phyloP scores from a whole-genome alignment of 2,888 invertebrate genomes.

The Philereme transversata region DNA sequence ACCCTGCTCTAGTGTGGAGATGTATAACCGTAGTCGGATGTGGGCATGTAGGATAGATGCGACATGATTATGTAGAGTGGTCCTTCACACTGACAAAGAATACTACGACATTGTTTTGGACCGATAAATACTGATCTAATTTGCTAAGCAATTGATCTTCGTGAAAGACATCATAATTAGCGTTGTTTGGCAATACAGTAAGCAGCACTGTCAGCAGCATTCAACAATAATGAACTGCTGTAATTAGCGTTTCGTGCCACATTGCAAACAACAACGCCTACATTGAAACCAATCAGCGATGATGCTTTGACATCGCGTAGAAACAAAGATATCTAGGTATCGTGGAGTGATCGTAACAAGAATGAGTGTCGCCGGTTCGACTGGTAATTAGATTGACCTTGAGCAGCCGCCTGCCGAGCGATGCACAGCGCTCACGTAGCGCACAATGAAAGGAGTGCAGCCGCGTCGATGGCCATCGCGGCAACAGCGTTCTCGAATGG shows the following conservation, averaged over 20 bases:
- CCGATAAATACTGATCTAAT: neutral
- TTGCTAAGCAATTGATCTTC: neutral
- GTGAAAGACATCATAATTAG: conserved; percentile 7
- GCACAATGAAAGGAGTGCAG: conserved; percentile 73
- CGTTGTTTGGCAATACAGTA: conserved; percentile 1
- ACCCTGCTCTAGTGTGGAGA: conserved; percentile 58
- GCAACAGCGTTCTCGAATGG: conserved; percentile 70
- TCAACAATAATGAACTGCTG: neutral
- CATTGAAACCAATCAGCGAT: conserved; percentile 26
- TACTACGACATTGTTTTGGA: neutral
- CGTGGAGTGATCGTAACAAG: conserved; percentile 52
- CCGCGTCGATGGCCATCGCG: conserved; percentile 61
- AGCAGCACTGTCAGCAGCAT: conserved; percentile 8
- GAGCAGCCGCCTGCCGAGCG: conserved; percentile 52
- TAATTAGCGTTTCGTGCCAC: conserved; percentile 7
- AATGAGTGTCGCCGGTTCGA: conserved; percentile 63
- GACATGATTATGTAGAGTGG: conserved; percentile 26
- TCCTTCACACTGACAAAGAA: neutral
- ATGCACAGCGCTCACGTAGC: conserved; percentile 51
- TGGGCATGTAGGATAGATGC: conserved; percentile 47
- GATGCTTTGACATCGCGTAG: conserved; percentile 24
- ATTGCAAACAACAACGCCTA: conserved; percentile 10
- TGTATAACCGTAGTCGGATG: conserved; percentile 47
- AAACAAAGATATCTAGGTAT: conserved; percentile 26
- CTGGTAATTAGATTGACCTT: conserved; percentile 77